Evolutionary conservation across 2,113 vertebrate genomes (phyloP), one percentile per base, ranked within the genome.

Genomic region (Osmerus eperlanus): DNA sequence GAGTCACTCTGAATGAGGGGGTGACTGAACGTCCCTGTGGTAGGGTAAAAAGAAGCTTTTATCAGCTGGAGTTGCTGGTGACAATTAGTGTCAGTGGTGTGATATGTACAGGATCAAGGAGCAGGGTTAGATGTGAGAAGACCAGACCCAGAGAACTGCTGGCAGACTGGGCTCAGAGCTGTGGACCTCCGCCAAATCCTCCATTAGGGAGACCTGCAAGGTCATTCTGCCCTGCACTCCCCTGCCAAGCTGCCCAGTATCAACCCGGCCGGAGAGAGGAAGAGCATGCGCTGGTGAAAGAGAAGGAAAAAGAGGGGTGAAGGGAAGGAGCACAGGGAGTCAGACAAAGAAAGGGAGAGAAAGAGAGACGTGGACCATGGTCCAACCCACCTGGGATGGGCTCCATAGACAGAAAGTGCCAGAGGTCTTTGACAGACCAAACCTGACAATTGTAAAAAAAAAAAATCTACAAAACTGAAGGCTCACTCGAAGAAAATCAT

Each of bases 141-240:
- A 76, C 83, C 11, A 18, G 79, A 87, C 89, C 84, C 78, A 68
- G 65, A 75, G 67, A 41, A 63, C 53, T 55, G 76, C 84, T 76
- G 55, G 54, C 65, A 60, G 55, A 63, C 36, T 65, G 84, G 84
- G 80, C 77, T 83, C 85, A 87, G 85, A 86, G 87, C 75, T 19
- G 81, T 93, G 92, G 90, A 90, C 71, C 76, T 18, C 28, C 8
- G 92, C 91, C 92, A 93, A 87, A 78, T 84, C 85, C 77, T 90
- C 89, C 88, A 91, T 93, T 92, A 91, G 81, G 79, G 82, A 90
- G 83, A 79, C 76, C 71, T 70, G 76, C 87, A 89, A 92, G 91
- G 92, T 93, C 90, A 90, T 80, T 82, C 65, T 60, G 70, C 83
- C 76, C 76, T 80, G 79, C 74, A 69, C 77, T 74, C 69, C 29